A percentile compares a stretch with the other conserved stretches of the same genome.
Evolutionary conservation across 23 tunicate species (phyloP).

Genomic region (Styela plicata): DNA sequence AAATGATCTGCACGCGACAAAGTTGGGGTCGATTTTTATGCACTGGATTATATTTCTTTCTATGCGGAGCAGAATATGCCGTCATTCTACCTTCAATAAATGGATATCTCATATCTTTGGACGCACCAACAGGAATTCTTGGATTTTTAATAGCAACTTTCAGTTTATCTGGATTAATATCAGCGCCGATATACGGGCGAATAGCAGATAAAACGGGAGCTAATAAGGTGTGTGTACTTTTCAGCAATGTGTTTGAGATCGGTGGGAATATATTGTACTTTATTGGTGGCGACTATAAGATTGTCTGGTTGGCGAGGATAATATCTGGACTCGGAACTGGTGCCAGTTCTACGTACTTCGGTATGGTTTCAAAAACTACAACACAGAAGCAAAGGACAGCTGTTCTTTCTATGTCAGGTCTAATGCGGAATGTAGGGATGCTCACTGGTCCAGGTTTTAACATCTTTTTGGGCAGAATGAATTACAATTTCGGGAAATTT

Average conservation of each 20-base stretch:
- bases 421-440: conserved; percentile 67
- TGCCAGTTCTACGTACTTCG: conserved; percentile 63
- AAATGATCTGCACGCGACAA: conserved; percentile 1
- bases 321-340: conserved; percentile 85
- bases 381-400: conserved; percentile 61
- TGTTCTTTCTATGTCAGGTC: conserved; percentile 51
- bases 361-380: conserved; percentile 66
- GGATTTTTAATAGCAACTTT: conserved; percentile 72
- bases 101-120: conserved; percentile 33
- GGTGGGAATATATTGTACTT: conserved; percentile 78
- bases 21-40: conserved; percentile 2
- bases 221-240: conserved; percentile 33
- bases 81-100: conserved; percentile 77
- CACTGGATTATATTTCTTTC: background rate
- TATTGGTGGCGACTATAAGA: conserved; percentile 25
- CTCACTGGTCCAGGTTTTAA: conserved; percentile 77
- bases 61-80: conserved; percentile 31
- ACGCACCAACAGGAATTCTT: conserved; percentile 43
- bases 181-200: conserved; percentile 78
- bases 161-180: conserved; percentile 69
- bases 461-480: conserved; percentile 37
- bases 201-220: conserved; percentile 59
- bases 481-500: conserved; percentile 60
- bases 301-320: conserved; percentile 59
- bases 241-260: conserved; percentile 81